A percentile compares a stretch with the other conserved stretches of the same genome.
Evolutionary conservation across 2,113 vertebrate species (phyloP).

Genomic region (Boulengeromyrus knoepffleri): DNA sequence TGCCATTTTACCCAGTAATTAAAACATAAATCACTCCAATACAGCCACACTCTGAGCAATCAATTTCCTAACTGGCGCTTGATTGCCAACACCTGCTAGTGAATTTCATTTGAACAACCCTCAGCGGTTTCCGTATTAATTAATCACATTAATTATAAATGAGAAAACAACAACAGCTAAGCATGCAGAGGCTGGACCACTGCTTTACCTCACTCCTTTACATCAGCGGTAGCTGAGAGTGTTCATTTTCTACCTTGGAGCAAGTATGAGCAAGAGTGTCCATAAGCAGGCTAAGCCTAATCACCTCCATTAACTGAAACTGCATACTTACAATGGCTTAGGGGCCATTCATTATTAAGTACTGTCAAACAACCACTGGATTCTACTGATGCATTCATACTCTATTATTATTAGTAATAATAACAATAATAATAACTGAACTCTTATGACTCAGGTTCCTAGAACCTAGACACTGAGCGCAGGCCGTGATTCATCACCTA

Average conservation of each 20-base stretch:
- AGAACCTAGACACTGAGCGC: constrained; percentile 46
- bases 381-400: neutral
- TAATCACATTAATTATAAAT: constrained; percentile 14
- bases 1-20: constrained; percentile 16
- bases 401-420: neutral
- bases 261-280: neutral
- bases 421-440: neutral
- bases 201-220: neutral
- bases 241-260: neutral
- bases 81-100: constrained; percentile 6
- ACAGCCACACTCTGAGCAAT: neutral
- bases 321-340: neutral
- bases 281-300: neutral
- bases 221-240: neutral
- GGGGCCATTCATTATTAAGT: neutral
- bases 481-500: constrained; percentile 40
- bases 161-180: constrained; percentile 10
- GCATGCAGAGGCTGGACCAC: neutral
- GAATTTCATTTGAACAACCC: neutral
- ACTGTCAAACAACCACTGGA: neutral
- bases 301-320: neutral
- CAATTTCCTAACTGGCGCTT: neutral
- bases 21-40: constrained; percentile 13
- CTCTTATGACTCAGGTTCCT: constrained; percentile 19
- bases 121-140: neutral